A percentile compares a stretch with the other conserved stretches of the same genome.
These are phyloP conservation scores for Ornithoptera priamus DNA, from an alignment of 2,888 invertebrate species.

Conservation along the genomic window DNA sequence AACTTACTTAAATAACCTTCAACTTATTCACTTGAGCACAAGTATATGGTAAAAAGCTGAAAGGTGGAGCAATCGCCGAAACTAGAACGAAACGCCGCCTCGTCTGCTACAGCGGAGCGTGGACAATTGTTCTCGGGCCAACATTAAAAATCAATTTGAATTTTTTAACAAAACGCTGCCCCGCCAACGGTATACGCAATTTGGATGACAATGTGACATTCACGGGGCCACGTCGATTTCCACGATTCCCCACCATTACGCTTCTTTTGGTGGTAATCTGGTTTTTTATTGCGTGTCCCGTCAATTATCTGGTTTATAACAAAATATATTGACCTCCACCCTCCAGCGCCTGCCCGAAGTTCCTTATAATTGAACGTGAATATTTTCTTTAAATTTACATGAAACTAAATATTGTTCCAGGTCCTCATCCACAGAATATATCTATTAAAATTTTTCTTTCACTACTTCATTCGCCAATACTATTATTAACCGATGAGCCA, in stretches of 20 bases:
- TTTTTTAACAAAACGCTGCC: constrained; percentile 38
- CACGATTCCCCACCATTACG: constrained; percentile 29
- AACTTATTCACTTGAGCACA: constrained; percentile 1
- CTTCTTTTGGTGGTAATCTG: constrained; percentile 26
- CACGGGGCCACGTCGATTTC: constrained; percentile 31
- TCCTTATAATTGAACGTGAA: too few relatives aligned
- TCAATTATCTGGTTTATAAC: constrained; percentile 11
- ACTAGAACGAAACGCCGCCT: constrained; percentile 35
- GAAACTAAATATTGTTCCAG: too few relatives aligned
- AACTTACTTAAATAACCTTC: constrained; percentile 5
- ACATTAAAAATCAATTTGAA: constrained; percentile 60
- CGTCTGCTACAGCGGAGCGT: constrained; percentile 18
- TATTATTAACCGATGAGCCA: too few relatives aligned
- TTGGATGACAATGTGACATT: constrained; percentile 40
- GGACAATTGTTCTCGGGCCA: constrained; percentile 35
- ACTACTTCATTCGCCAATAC: too few relatives aligned
- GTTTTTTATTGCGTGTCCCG: constrained; percentile 22
- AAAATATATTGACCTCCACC: too few relatives aligned
- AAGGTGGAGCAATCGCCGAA: constrained; percentile 21
- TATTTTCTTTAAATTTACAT: too few relatives aligned
- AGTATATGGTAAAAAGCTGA: constrained; percentile 15
- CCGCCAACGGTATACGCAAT: constrained; percentile 46
- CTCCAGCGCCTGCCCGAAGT: too few relatives aligned
- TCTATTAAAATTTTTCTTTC: too few relatives aligned
- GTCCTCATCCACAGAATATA: too few relatives aligned